These are phyloP conservation scores for Halocynthia roretzi DNA, from an alignment of 23 tunicate genomes.

Conservation along the genomic window DNA sequence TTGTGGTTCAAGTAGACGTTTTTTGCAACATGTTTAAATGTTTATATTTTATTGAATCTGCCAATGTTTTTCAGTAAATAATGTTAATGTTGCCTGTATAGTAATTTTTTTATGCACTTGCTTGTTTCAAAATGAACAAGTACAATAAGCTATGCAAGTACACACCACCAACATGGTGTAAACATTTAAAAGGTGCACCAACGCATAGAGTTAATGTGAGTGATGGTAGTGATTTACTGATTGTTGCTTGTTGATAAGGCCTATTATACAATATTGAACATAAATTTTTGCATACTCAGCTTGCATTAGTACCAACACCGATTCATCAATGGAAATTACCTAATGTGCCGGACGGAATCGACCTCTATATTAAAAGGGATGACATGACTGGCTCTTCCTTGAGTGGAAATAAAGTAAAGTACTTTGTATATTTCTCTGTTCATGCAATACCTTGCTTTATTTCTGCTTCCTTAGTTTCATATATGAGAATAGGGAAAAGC, in stretches of 20 bases:
- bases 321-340: constrained; percentile 23
- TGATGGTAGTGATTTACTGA: no score
- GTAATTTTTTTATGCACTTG: no score
- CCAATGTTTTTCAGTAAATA: no score
- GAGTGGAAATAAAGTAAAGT: constrained; percentile 31
- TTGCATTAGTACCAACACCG: constrained; percentile 20
- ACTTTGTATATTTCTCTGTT: no score
- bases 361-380: constrained; percentile 19
- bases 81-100: no score
- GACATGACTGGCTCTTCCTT: constrained; percentile 28
- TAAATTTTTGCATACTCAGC: neutral
- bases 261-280: neutral
- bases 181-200: neutral
- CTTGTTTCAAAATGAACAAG: no score
- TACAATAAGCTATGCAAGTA: constrained; percentile 1
- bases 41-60: no score
- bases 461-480: no score
- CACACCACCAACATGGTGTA: constrained; percentile 15
- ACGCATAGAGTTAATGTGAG: neutral
- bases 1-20: no score
- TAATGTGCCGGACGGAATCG: neutral
- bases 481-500: no score
- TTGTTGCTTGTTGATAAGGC: neutral
- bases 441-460: no score
- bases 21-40: no score